Conservation (phyloP, 2,888 invertebrate species). For the Ctenicera cuprea region DNA sequence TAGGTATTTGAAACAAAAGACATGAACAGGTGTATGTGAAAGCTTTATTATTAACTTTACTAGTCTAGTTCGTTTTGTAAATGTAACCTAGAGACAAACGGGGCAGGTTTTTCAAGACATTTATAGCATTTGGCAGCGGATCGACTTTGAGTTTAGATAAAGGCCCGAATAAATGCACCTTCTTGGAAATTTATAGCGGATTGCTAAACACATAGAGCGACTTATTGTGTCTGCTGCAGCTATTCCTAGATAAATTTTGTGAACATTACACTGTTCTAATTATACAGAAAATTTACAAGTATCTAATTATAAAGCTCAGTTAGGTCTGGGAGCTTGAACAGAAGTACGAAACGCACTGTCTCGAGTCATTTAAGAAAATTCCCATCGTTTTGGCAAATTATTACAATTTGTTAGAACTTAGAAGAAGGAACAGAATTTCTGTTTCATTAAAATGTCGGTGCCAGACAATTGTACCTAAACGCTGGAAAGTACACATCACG, state of each 20-base stretch:
- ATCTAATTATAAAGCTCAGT: neutral
- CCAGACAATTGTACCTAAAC: slow-evolving; percentile 26
- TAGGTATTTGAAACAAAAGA: slow-evolving; percentile 23
- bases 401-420: slow-evolving; percentile 15
- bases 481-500: slow-evolving; percentile 34
- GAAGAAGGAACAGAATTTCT: neutral
- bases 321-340: neutral
- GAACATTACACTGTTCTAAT: slow-evolving; percentile 16
- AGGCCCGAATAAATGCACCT: slow-evolving; percentile 28
- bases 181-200: slow-evolving; percentile 35
- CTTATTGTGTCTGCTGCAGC: slow-evolving; percentile 40
- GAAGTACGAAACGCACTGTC: no score
- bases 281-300: slow-evolving; percentile 1
- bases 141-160: slow-evolving; percentile 34
- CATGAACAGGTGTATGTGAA: slow-evolving; percentile 2
- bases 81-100: slow-evolving; percentile 3
- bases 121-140: slow-evolving; percentile 42
- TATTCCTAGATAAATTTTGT: slow-evolving; percentile 24
- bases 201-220: slow-evolving; percentile 33
- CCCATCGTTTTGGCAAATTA: slow-evolving; percentile 3
- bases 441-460: slow-evolving; percentile 24
- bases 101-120: slow-evolving; percentile 29
- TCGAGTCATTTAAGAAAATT: neutral
- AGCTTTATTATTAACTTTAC: slow-evolving; percentile 24
- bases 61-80: slow-evolving; percentile 5